A percentile compares a stretch with the other conserved stretches of the same genome.
Conservation (phyloP, 2,797 vertebrate species). For the Peromyscus melanophrys region DNA sequence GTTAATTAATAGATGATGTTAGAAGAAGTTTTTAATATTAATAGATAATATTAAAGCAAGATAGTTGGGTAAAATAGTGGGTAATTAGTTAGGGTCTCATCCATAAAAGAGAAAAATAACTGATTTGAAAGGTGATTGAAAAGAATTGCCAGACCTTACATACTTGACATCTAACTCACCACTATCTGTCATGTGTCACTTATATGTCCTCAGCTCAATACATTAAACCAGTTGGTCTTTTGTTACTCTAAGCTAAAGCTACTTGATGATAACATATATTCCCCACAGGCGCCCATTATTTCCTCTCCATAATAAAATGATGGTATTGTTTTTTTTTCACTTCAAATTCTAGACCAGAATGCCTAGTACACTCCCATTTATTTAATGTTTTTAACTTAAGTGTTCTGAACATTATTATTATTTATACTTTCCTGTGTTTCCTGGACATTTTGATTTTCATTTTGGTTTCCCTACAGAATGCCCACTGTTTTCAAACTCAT, state of each 20-base stretch:
- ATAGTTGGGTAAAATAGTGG: constrained; percentile 33
- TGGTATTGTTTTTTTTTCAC: constrained; percentile 40
- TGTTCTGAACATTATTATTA: constrained; percentile 36
- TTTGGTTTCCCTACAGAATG: not conserved
- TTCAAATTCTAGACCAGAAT: constrained; percentile 46
- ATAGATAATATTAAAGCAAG: constrained; percentile 58
- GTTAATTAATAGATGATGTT: not conserved
- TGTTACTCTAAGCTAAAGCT: constrained; percentile 12
- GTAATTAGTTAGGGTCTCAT: constrained; percentile 64
- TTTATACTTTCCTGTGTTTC: not conserved
- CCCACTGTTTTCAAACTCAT: not conserved
- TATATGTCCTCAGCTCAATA: not conserved
- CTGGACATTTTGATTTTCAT: not conserved
- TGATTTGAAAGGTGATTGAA: constrained; percentile 16
- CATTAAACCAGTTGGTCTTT: not conserved
- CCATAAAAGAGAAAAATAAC: not conserved
- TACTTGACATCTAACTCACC: not conserved
- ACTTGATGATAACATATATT: constrained; percentile 6
- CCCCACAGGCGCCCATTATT: not conserved
- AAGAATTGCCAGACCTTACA: not conserved
- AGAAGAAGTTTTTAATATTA: not conserved
- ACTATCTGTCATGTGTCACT: not conserved
- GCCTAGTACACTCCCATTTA: not conserved
- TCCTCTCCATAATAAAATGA: constrained; percentile 1
- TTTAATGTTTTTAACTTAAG: constrained; percentile 9